A percentile compares a stretch with the other conserved stretches of the same genome.
Conservation (phyloP, 30 jellyfish, hydroid and myxozoan species). For the Aurelia aurita complex sp. Pacific region DNA sequence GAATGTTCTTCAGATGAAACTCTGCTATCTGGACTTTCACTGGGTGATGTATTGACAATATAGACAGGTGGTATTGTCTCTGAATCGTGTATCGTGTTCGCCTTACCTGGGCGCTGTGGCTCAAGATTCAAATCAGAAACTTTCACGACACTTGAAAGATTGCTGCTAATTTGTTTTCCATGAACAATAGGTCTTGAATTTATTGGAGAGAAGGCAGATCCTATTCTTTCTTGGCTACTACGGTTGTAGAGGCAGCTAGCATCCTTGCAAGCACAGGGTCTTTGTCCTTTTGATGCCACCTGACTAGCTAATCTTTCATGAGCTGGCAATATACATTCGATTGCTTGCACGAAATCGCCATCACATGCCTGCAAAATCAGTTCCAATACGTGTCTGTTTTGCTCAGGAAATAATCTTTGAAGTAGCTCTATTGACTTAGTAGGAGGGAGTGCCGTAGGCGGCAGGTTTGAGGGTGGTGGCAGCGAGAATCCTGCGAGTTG, state of each 20-base stretch:
- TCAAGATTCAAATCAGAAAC: constrained; percentile 23
- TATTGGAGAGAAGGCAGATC: constrained; percentile 70
- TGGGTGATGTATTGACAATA: constrained; percentile 69
- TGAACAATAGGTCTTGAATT: constrained; percentile 36
- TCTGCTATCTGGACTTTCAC: constrained; percentile 61
- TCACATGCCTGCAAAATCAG: constrained; percentile 70
- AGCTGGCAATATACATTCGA: constrained; percentile 68
- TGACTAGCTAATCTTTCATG: constrained; percentile 44
- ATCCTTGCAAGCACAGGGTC: constrained; percentile 58
- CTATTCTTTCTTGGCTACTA: constrained; percentile 24
- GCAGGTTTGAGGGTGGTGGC: constrained; percentile 13
- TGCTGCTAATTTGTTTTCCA: constrained; percentile 12
- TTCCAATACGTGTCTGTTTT: constrained; percentile 67
- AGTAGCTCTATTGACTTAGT: constrained; percentile 50
- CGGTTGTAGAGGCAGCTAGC: constrained; percentile 38
- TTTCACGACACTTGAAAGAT: background rate
- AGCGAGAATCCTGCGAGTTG: constrained; percentile 25
- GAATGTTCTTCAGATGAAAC: constrained; percentile 48
- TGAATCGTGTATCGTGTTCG: constrained; percentile 11
- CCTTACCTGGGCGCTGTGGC: constrained; percentile 4
- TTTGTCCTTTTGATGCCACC: constrained; percentile 2
- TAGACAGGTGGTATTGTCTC: constrained; percentile 63
- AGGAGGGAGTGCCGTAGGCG: constrained; percentile 29
- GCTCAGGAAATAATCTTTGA: constrained; percentile 71
- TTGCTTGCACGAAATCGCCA: constrained; percentile 69